Percentiles rank a stretch among this genome's conserved stretches.
These are phyloP conservation scores for Oscheius sp. DNA, from an alignment of 2,888 invertebrate species.

Conservation along the genomic window DNA sequence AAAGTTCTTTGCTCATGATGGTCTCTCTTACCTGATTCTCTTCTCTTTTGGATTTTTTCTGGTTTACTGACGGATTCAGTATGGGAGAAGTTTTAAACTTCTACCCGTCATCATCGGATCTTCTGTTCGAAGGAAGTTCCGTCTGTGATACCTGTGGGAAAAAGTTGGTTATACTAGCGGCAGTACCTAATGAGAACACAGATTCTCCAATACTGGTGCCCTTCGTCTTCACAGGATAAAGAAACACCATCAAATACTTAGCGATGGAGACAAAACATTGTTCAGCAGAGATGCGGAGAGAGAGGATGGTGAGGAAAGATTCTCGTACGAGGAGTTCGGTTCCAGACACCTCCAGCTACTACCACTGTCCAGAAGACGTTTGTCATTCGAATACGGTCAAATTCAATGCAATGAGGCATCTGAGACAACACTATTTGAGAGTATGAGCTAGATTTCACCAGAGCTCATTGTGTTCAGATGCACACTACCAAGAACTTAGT, in stretches of 20 bases:
- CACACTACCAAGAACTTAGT: slow-evolving; percentile 44
- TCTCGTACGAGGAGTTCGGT: too few relatives aligned
- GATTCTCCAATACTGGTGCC: not conserved
- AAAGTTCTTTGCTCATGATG: not conserved
- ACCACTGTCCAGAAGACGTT: slow-evolving; percentile 40
- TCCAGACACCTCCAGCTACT: not conserved
- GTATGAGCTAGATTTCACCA: not conserved
- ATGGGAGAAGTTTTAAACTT: too few relatives aligned
- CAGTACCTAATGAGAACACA: too few relatives aligned
- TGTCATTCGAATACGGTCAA: slow-evolving; percentile 24
- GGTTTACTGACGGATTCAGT: too few relatives aligned
- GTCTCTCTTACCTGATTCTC: not conserved
- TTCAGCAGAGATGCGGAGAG: not conserved
- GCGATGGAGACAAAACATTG: not conserved
- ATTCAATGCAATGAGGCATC: slow-evolving; percentile 40
- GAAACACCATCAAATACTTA: not conserved
- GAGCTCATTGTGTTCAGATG: slow-evolving; percentile 15
- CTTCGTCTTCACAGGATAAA: not conserved
- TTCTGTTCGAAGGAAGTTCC: too few relatives aligned
- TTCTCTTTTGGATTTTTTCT: too few relatives aligned
- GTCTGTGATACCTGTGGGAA: too few relatives aligned
- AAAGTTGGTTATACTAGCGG: too few relatives aligned
- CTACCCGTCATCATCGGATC: too few relatives aligned
- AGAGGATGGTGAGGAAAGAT: slow-evolving; percentile 4
- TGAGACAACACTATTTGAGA: slow-evolving; percentile 44